These are phyloP conservation scores for Drosophila lutescens DNA, from an alignment of 2,888 invertebrate species.

Conservation along the genomic window DNA sequence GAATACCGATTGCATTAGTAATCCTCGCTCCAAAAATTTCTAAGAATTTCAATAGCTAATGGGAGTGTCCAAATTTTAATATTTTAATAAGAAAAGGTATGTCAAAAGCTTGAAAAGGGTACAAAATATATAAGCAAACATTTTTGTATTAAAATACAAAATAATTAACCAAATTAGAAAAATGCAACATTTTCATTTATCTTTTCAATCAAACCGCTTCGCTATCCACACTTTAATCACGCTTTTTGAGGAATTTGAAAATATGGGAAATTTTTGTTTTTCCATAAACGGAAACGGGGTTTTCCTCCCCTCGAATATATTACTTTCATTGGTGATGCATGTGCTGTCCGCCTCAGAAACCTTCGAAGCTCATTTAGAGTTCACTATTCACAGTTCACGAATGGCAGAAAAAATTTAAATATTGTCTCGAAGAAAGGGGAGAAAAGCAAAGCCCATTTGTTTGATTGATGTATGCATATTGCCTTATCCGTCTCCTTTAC, in stretches of 20 bases:
- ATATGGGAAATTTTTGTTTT: neutral
- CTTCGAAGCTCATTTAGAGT: slow-evolving; percentile 15
- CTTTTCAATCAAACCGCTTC: neutral
- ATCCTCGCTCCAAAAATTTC: slow-evolving; percentile 21
- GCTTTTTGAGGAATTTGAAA: neutral
- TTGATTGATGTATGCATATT: slow-evolving; percentile 51
- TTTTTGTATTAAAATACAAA: too few relatives aligned
- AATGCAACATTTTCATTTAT: too few relatives aligned
- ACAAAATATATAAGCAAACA: too few relatives aligned
- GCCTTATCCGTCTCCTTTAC: slow-evolving; percentile 54
- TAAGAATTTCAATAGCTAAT: slow-evolving; percentile 15
- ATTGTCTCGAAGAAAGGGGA: slow-evolving; percentile 14
- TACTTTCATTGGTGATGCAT: slow-evolving; percentile 14
- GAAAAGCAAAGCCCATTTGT: slow-evolving; percentile 39
- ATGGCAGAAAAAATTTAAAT: slow-evolving; percentile 29
- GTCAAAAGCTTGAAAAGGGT: too few relatives aligned
- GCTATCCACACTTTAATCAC: neutral
- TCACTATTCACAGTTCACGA: slow-evolving; percentile 15
- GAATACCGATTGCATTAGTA: slow-evolving; percentile 46
- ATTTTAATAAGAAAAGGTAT: slow-evolving; percentile 5
- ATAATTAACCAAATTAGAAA: too few relatives aligned
- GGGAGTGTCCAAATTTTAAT: slow-evolving; percentile 8
- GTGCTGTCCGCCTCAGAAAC: slow-evolving; percentile 16
- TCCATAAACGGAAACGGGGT: neutral
- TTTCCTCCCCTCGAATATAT: neutral